phyloP scores from a whole-genome alignment of 2,113 vertebrate genomes.

The Orycteropus afer region DNA sequence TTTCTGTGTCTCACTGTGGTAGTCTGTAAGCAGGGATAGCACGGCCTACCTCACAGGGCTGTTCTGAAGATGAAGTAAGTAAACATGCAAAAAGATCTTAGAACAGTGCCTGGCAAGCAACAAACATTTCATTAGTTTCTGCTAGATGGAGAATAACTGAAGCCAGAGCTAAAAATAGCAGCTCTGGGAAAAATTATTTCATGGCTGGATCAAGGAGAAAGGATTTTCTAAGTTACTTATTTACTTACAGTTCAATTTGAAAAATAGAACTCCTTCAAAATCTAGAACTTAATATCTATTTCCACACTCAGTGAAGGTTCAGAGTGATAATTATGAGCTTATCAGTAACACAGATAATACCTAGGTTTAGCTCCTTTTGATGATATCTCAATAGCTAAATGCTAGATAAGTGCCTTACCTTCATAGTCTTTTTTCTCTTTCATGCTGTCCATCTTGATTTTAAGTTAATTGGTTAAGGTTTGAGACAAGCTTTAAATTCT shows the following conservation, averaged over 20 bases:
- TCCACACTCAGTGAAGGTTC: not conserved
- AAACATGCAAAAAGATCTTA: not conserved
- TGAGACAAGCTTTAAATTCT: not conserved
- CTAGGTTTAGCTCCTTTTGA: not conserved
- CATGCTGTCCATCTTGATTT: constrained; percentile 23
- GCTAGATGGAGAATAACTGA: constrained; percentile 18
- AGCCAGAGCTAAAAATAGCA: constrained; percentile 8
- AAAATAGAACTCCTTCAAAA: constrained; percentile 6
- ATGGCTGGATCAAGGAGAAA: not conserved
- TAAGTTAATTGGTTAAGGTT: constrained; percentile 26
- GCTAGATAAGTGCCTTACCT: not conserved
- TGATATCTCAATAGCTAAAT: constrained; percentile 22
- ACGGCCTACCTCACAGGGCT: not conserved
- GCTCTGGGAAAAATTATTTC: not conserved
- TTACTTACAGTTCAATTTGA: not conserved
- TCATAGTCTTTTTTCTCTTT: constrained; percentile 22
- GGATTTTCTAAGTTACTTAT: not conserved
- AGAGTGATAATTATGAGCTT: not conserved
- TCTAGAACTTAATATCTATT: not conserved
- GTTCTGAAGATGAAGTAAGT: not conserved
- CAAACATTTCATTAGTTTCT: constrained; percentile 36
- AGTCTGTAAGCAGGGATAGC: not conserved
- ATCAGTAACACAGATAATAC: not conserved
- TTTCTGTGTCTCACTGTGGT: not conserved
- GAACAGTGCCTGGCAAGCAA: not conserved